phyloP scores from a whole-genome alignment of 1,140 invertebrate genomes.

The Oncopeltus fasciatus region DNA sequence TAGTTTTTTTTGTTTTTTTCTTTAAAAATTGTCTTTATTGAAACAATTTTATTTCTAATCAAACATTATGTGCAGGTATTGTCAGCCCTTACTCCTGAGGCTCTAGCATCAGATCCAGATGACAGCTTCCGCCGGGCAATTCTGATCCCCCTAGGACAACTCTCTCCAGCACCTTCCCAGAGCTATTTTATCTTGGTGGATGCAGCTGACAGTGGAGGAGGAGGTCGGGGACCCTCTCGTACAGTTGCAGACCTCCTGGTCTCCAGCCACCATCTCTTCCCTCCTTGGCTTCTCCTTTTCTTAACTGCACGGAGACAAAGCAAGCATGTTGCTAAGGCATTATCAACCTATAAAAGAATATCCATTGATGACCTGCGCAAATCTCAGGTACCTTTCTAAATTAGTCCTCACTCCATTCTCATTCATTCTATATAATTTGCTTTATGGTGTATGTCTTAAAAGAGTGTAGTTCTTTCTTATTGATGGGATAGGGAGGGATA shows the following conservation, averaged over 20 bases:
- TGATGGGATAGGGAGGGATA: too few relatives aligned
- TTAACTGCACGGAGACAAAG: slow-evolving; percentile 77
- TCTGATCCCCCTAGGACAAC: slow-evolving; percentile 70
- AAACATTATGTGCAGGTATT: slow-evolving; percentile 34
- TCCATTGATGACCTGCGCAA: slow-evolving; percentile 79
- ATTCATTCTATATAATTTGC: too few relatives aligned
- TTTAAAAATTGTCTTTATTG: too few relatives aligned
- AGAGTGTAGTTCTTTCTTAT: too few relatives aligned
- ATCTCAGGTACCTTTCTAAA: slow-evolving; percentile 41
- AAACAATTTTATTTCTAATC: too few relatives aligned
- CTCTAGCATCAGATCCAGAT: slow-evolving; percentile 68
- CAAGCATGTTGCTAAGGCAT: slow-evolving; percentile 75
- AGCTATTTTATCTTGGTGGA: slow-evolving; percentile 77
- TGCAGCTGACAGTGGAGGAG: slow-evolving; percentile 65
- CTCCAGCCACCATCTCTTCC: slow-evolving; percentile 81
- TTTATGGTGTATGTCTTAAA: too few relatives aligned
- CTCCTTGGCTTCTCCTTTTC: slow-evolving; percentile 80
- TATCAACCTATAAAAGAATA: slow-evolving; percentile 87
- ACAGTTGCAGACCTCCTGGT: slow-evolving; percentile 76
- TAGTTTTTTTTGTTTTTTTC: too few relatives aligned
- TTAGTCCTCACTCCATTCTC: too few relatives aligned
- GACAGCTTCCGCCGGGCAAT: slow-evolving; percentile 80
- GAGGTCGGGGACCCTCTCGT: not conserved
- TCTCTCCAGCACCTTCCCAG: slow-evolving; percentile 64
- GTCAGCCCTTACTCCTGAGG: slow-evolving; percentile 49